Evolutionary conservation across 1,140 invertebrate genomes (phyloP), one percentile per base, ranked within the genome.

Genomic region (Leptinotarsa undecemlineata): DNA sequence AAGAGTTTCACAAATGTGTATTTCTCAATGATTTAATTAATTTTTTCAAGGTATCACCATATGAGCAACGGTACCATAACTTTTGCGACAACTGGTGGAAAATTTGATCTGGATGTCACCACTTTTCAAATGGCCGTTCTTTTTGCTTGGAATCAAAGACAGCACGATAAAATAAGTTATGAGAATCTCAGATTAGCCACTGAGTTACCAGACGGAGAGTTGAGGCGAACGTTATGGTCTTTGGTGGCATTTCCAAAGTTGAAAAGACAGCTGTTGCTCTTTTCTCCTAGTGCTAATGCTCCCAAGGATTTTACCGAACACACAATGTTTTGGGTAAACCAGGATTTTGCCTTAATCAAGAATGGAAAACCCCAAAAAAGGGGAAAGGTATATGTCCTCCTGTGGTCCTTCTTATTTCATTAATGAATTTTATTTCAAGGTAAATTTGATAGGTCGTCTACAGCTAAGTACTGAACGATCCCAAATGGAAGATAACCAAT

Each of bases 91-190:
- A 91, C 93, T 82, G 91, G 96, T 62, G 97, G 98, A 13, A 92
- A 94, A 81, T 99, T 96, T 87, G 98, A 99, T 87, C 88, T 99
- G 74, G 98, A 99, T 85, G 96, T 99, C 3, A 99, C 98, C 8
- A 99, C 98, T 26, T 99, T 99, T 86, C 98, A 99, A 92, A 98
- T 99, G 96, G 96, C 97, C 72, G 97, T 99, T n/a, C 87, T 99
- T 20, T 99, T 99, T 88, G 96, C 96, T 11, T 99, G 97, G 97
- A 99, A 99, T 89, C 96, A 98, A 85, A 88, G 98, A 80, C 94
- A 95, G 42, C 84, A 91, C 74, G 98, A 99, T 78, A 94, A 92
- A 86, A 93, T 99, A 48, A 93, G 94, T 4, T 98, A 98, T 82
- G 98, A 99, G 87, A 98, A 97, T 88, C 88, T 99, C 67, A 90